Base-by-base conservation (phyloP, 2,113 vertebrate genomes). In the Corythornis madagascariensis region DNA sequence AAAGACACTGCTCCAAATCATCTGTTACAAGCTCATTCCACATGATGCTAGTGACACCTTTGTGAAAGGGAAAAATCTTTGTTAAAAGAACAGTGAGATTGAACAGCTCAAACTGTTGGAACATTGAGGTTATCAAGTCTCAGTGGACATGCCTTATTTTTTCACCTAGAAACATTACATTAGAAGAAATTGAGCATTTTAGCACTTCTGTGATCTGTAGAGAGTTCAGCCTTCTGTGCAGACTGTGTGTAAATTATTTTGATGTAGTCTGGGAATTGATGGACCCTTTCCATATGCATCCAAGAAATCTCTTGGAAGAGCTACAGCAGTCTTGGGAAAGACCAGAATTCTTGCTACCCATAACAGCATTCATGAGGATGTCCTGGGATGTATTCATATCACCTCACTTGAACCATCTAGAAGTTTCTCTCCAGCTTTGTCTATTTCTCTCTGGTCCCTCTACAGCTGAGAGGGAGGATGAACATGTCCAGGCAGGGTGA, bases 221-320 rank as follows among this genome's bases (percentile, higher is more conserved):
- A 86, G 71, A 89, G 61, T 42, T 61, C 78, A 73, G 31, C 55
- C 76, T 85, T 73, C 55, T 76, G 28, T 76, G 31, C 38, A 70
- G 55, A 47, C 25, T 59, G 17, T 38, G 31, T 63, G 28, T 53
- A 87, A 76, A 91, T 76, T 33, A 75, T 79, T 89, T 75, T 59
- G 31, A 89, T 85, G 64, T 43, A 70, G 61, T 45, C 71, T 63
- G 52, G 55, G 47, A 87, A 85, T 33, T 17, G 28, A 70, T 60
- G n/a, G 35, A 53, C 6, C 18, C 7, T 21, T 89, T 84, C 70
- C 81, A 72, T 13, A 78, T 11, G 22, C 31, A 91, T 73, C 50
- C 59, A 91, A 84, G 47, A 94, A 93, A 88, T 47, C 59, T 91
- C 67, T 91, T 65, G 57, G 61, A 92, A 92, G 48, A 89, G 42